Evolutionary conservation across 92 coral and sea anemone species (phyloP).

Genomic region (Epizoanthus rinbou): DNA sequence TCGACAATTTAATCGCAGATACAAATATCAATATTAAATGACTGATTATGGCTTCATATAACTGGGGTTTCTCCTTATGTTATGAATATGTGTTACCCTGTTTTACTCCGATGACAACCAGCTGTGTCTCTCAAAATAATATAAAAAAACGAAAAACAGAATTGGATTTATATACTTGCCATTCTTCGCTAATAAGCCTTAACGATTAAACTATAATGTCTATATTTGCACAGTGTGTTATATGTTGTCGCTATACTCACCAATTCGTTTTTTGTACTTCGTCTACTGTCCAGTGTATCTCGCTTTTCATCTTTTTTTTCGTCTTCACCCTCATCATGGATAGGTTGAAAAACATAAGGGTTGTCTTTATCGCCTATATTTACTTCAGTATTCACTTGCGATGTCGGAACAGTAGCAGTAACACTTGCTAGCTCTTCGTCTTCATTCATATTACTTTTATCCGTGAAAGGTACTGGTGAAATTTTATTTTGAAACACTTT

Average conservation of each 20-base stretch:
- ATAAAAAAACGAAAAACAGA: background rate
- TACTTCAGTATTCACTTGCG: conserved; percentile 2
- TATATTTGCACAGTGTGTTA: conserved; percentile 3
- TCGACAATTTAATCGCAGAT: background rate
- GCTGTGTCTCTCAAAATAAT: background rate
- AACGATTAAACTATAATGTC: conserved; percentile 19
- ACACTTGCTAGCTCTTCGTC: background rate
- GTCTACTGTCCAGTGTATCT: conserved; percentile 7
- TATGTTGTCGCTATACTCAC: conserved; percentile 2
- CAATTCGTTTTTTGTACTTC: conserved; percentile 34
- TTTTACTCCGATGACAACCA: too few relatives aligned
- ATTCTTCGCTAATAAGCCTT: conserved; percentile 20
- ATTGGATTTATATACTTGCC: too few relatives aligned
- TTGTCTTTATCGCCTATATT: background rate
- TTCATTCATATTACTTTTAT: background rate
- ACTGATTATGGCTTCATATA: background rate
- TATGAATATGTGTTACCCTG: background rate
- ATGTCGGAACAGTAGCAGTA: background rate
- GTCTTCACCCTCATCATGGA: conserved; percentile 3
- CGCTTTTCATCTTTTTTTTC: background rate
- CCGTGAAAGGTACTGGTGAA: conserved; percentile 7
- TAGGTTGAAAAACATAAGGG: background rate
- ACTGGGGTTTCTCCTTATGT: background rate
- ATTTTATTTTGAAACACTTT: conserved; percentile 37
- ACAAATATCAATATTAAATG: background rate